These are phyloP conservation scores for Dromius quadrimaculatus DNA, from an alignment of 2,888 invertebrate species.

Conservation along the genomic window DNA sequence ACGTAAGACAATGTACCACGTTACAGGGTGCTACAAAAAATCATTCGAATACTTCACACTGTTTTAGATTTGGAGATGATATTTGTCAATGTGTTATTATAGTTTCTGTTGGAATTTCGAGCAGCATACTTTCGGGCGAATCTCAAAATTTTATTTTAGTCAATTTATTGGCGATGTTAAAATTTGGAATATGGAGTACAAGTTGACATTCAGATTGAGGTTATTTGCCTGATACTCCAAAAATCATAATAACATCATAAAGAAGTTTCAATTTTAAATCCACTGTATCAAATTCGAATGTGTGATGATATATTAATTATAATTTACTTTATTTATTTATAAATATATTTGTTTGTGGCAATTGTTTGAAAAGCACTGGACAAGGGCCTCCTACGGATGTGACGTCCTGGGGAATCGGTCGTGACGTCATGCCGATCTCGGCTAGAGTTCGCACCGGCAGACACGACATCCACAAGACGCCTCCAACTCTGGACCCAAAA, in stretches of 20 bases:
- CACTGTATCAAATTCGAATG: no score
- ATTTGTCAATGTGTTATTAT: constrained; percentile 20
- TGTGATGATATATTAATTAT: no score
- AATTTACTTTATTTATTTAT: no score
- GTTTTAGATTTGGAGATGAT: neutral
- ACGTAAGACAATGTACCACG: neutral
- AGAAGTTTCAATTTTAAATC: no score
- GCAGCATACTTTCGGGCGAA: neutral
- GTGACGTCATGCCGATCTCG: constrained; percentile 51
- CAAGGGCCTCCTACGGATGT: constrained; percentile 9
- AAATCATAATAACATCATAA: no score
- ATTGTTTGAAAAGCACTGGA: constrained; percentile 11
- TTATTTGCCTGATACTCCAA: no score
- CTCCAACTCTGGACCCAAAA: constrained; percentile 29
- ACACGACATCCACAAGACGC: constrained; percentile 44
- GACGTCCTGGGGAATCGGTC: constrained; percentile 36
- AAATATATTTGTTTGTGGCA: no score
- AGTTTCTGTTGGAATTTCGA: neutral
- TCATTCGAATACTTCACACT: constrained; percentile 3
- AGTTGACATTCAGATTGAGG: no score
- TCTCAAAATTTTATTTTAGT: neutral
- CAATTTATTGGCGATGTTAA: no score
- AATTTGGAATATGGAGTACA: no score
- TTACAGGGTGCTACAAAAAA: constrained; percentile 16
- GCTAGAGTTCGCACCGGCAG: constrained; percentile 56